These are phyloP conservation scores for Nipponacmea schrenckii DNA, from an alignment of 2,888 invertebrate genomes.

Conservation along the genomic window DNA sequence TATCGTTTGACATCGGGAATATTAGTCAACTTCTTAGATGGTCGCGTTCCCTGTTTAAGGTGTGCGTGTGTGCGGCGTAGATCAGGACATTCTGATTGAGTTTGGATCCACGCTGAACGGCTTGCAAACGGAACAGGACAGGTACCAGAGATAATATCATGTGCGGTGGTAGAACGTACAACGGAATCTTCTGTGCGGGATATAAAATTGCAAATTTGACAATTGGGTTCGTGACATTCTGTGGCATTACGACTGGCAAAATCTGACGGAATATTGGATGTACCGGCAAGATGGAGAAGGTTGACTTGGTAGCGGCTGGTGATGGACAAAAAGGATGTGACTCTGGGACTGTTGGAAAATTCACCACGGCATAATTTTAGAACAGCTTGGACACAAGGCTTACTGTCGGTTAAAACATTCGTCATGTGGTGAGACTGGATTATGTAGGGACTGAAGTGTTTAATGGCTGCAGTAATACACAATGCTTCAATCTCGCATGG, in stretches of 20 bases:
- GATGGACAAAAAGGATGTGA: constrained; percentile 26
- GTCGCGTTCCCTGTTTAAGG: constrained; percentile 28
- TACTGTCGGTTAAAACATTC: constrained; percentile 35
- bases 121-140: too few species aligned
- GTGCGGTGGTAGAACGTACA: too few species aligned
- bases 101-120: too few species aligned
- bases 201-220: too few species aligned
- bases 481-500: too few species aligned
- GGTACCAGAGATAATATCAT: too few species aligned
- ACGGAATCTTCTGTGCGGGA: too few species aligned
- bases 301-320: constrained; percentile 26
- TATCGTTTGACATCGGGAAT: too few species aligned
- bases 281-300: constrained; percentile 20
- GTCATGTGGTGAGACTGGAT: constrained; percentile 32
- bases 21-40: constrained; percentile 11
- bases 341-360: constrained; percentile 33
- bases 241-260: constrained; percentile 33
- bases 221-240: constrained; percentile 23
- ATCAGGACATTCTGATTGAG: too few species aligned
- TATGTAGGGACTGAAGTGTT: constrained; percentile 39
- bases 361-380: constrained; percentile 31
- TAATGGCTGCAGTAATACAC: too few species aligned
- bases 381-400: constrained; percentile 30
- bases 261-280: constrained; percentile 27
- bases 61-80: constrained; percentile 31